These are phyloP conservation scores for Cosmopolites sordidus DNA, from an alignment of 2,888 invertebrate species.

Conservation along the genomic window DNA sequence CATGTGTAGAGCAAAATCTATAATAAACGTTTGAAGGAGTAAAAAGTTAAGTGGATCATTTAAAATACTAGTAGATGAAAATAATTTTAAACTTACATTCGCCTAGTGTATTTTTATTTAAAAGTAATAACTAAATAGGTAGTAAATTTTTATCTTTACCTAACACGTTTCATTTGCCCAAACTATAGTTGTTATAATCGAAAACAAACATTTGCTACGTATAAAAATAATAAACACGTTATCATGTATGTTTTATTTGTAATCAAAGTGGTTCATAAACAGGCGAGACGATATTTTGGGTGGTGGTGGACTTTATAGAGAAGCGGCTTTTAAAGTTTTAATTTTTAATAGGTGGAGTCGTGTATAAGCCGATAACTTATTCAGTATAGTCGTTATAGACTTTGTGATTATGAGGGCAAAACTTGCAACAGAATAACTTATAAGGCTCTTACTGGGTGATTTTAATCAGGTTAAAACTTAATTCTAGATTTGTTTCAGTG, in stretches of 20 bases:
- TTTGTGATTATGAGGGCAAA: conserved; percentile 26
- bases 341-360: conserved; percentile 24
- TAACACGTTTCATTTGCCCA: too few species aligned
- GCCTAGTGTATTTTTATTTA: too few species aligned
- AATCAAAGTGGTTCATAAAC: not conserved
- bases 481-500: conserved; percentile 1
- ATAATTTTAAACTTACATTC: too few species aligned
- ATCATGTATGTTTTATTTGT: not conserved
- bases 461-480: conserved; percentile 21
- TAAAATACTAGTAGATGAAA: too few species aligned
- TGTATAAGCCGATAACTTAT: conserved; percentile 25
- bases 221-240: too few species aligned
- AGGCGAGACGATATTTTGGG: conserved; percentile 17
- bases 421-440: conserved; percentile 26
- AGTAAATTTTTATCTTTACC: too few species aligned
- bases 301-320: conserved; percentile 15
- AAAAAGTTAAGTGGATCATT: too few species aligned
- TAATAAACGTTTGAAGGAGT: too few species aligned
- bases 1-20: too few species aligned
- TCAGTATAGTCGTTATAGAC: conserved; percentile 27
- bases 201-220: too few species aligned
- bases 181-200: too few species aligned
- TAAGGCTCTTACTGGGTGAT: conserved; percentile 19
- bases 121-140: too few species aligned
- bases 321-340: conserved; percentile 27